Base-by-base conservation (phyloP, 2,113 vertebrate genomes). In the Dicerorhinus sumatrensis region DNA sequence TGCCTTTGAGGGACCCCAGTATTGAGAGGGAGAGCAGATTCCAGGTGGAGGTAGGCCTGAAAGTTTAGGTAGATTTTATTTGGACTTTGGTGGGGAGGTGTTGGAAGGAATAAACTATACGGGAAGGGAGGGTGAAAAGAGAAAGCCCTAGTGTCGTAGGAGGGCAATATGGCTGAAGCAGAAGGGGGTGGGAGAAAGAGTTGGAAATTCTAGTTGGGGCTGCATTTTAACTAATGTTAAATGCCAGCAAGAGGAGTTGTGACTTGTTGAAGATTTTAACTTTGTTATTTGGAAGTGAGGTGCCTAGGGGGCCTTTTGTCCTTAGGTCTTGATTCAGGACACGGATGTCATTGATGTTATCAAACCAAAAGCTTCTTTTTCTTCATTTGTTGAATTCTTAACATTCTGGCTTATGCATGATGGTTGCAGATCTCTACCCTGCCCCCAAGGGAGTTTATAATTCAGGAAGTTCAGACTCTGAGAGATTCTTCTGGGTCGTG, bases 111-210 rank as follows among this genome's bases (percentile, higher is more conserved):
- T 62, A n/a, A 20, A 39, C 11, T 39, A 67, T 82, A 42, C 51
- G 20, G 60, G 60, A 70, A 60, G 73, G 36, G 63, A 70, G 63
- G 79, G 54, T 8, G 14, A 56, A 67, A 27, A 6, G 48, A 42
- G 60, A 73, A 60, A 62, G 79, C 39, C 82, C 77, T 93, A 65
- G 62, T 7, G 4, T 10, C 6, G 70, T 48, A 14, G 73, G 90
- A 48, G 54, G 86, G 51, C 88, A 92, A 17, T 80, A 65, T 95
- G 94, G 93, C 86, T 72, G 36, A 54, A 89, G 58, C 97, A 80
- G 25, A 88, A 91, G 60, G 2, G 88, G 88, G 48, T 82, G 62
- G 95, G 89, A 90, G 69, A 89, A 54, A 33, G 62, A 89, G 31
- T 31, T 29, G 67, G 63, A 29, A 56, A 13, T 51, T 56, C 77